Conservation (phyloP, 2,888 invertebrate genomes). For the Muscina levida region DNA sequence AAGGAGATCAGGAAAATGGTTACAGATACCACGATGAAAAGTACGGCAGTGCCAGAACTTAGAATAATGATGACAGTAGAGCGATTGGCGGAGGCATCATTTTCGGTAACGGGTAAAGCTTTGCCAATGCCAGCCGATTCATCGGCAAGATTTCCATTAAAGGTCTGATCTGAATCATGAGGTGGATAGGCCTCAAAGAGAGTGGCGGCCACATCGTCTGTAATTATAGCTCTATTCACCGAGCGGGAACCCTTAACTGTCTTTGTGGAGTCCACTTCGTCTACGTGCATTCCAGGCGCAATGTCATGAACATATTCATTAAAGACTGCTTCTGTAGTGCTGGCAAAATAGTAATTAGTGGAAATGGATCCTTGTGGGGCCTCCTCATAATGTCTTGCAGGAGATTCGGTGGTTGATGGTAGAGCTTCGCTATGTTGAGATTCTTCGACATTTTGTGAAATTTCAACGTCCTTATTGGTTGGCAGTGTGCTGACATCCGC, state of each 20-base stretch:
- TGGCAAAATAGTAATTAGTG: background rate
- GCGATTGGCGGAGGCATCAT: conserved; percentile 63
- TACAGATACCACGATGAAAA: conserved; percentile 74
- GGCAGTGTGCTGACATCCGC: no score
- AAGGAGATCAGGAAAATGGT: conserved; percentile 75
- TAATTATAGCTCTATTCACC: conserved; percentile 24
- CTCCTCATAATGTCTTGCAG: background rate
- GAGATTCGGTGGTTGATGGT: conserved; percentile 6
- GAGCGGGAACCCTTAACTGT: conserved; percentile 52
- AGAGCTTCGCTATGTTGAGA: background rate
- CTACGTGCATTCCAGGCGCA: background rate
- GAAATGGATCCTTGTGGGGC: background rate
- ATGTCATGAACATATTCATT: background rate
- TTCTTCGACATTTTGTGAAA: background rate
- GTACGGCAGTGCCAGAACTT: conserved; percentile 73
- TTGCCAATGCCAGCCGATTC: conserved; percentile 69
- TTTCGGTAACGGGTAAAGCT: conserved; percentile 65
- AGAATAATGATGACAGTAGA: conserved; percentile 73
- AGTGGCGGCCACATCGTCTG: conserved; percentile 51
- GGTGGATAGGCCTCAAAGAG: conserved; percentile 67
- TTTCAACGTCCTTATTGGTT: background rate
- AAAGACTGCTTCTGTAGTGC: background rate
- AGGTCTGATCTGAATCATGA: conserved; percentile 72
- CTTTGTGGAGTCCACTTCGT: conserved; percentile 12
- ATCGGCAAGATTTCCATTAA: conserved; percentile 74